A percentile compares a stretch with the other conserved stretches of the same genome.
Evolutionary conservation across 2,797 vertebrate genomes (phyloP).

Genomic region (Telmatherina bonti): DNA sequence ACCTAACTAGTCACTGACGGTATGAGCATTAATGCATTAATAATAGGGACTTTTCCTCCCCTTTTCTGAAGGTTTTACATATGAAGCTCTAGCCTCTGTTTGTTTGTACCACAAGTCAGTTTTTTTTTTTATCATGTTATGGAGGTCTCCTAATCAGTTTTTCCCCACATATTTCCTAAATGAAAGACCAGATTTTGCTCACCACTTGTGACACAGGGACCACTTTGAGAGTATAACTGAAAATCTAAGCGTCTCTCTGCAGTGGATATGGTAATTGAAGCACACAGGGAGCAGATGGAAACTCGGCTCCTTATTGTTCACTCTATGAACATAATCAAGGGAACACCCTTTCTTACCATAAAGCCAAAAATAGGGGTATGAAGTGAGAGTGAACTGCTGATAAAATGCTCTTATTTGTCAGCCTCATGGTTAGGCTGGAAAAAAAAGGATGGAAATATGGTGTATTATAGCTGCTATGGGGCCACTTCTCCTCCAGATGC

Average conservation of each 20-base stretch:
- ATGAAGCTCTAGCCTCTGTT: slow-evolving; percentile 11
- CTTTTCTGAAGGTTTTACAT: slow-evolving; percentile 16
- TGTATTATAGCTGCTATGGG: slow-evolving; percentile 44
- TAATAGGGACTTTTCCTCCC: background rate
- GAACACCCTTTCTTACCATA: slow-evolving; percentile 77
- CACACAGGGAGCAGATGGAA: slow-evolving; percentile 64
- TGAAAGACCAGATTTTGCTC: slow-evolving; percentile 61
- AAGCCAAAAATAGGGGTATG: slow-evolving; percentile 74
- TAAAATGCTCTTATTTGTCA: slow-evolving; percentile 76
- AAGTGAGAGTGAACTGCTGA: slow-evolving; percentile 72
- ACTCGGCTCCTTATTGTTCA: slow-evolving; percentile 76
- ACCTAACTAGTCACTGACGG: slow-evolving; percentile 8
- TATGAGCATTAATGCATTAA: background rate
- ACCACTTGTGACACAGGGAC: slow-evolving; percentile 67
- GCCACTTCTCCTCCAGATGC: slow-evolving; percentile 47
- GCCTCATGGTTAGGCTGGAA: slow-evolving; percentile 59
- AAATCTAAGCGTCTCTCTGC: slow-evolving; percentile 59
- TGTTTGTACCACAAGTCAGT: slow-evolving; percentile 53
- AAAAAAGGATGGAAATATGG: slow-evolving; percentile 57
- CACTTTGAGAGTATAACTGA: slow-evolving; percentile 70
- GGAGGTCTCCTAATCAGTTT: slow-evolving; percentile 36
- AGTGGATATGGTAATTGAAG: slow-evolving; percentile 64
- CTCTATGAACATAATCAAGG: slow-evolving; percentile 73
- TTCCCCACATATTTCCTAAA: slow-evolving; percentile 57
- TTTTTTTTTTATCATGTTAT: slow-evolving; percentile 63